Base-by-base conservation (phyloP, 2,888 invertebrate genomes). In the Drosophila niveifrons region DNA sequence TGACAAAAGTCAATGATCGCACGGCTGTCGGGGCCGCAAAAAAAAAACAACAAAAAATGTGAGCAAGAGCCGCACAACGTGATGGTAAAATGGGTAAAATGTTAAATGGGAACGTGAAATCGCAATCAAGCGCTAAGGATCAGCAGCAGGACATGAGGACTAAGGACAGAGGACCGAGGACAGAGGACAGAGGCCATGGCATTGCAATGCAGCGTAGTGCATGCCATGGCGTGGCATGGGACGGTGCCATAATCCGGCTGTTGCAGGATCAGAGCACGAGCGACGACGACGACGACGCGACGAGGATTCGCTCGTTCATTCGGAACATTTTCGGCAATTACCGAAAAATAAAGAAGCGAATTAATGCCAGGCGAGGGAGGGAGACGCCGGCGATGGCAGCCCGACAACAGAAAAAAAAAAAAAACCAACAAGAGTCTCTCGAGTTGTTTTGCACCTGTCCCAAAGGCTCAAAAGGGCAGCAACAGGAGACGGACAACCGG, bases 1-100 rank as follows among this genome's bases (percentile, higher is more conserved):
- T 84, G 80, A 84, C 80, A 72, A 80, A 66, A 84, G 84, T 87
- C 84, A 84, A 84, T 87, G 84, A 84, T 84, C 84, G 84, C 84
- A 87, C 82, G 87, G 87, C 79, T 73, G 71, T 65, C 71, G 79
- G 58, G 29, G 52, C 61, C 46, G 68, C 53, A 66, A 70, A 75
- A 23, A n/a, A n/a, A n/a, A n/a, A n/a, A n/a, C n/a, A n/a, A n/a
- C n/a, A n/a, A n/a, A n/a, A 71, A 75, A 75, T 36, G 74, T 62
- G 75, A 75, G 23, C 18, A 23, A 75, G 50, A 66, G 66, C 23
- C 66, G 58, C 55, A 55, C 55, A 52, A 68, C 23, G 58, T 44
- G 28, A 44, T 43, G 17, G 43, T 10, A 7, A 28, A 66, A 52
- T 29, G 57, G 17, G 43, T 10, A 7, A 28, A 66, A 52, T 29